Evolutionary conservation across 2,888 invertebrate species (phyloP), one percentile per base, ranked within the genome.

Genomic region (Cinara cedri): DNA sequence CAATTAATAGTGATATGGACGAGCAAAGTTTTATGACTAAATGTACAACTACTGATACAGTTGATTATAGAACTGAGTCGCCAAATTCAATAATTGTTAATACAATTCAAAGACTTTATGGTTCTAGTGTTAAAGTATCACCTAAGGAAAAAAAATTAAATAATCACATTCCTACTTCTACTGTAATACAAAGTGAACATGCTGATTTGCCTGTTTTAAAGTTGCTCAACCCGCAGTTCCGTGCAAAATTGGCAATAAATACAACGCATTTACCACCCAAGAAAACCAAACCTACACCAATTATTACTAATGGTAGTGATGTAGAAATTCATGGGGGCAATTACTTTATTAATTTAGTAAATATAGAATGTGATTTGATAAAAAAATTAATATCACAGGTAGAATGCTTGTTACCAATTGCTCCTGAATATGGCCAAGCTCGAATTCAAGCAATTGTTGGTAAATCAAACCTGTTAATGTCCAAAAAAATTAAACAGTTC

Each of bases 401-500:
- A 62, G 70, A 78, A 57, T 49, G 62, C 14, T 60, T 78, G 13
- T 70, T 78, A 51, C 78, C 78, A 51, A 78, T 60, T 42, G 78
- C 70, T 68, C 78, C 78, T 54, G 78, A 78, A 70, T 42, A 70
- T 60, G 60, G 57, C 13, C 68, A 70, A n/a, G 70, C 26, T 34
- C 78, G 78, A 70, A 78, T 78, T 60, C 78, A 78, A 62, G 78
- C 78, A 49, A 68, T 68, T n/a, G 34, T 78, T 60, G 78, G 78
- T 51, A 78, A 78, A 78, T 78, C 78, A 34, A 70, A 78, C 19
- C n/a, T 78, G 16, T 70, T 78, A 78, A 78, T 78, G 70, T 78
- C 68, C 14, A 70, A 78, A 60, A 78, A 78, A 78, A 78, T 78
- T 60, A 60, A 78, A 21, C 78, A 78, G 70, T 78, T 78, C 51